Base-by-base conservation (phyloP, 1,140 invertebrate species). In the Heliconius himera region DNA sequence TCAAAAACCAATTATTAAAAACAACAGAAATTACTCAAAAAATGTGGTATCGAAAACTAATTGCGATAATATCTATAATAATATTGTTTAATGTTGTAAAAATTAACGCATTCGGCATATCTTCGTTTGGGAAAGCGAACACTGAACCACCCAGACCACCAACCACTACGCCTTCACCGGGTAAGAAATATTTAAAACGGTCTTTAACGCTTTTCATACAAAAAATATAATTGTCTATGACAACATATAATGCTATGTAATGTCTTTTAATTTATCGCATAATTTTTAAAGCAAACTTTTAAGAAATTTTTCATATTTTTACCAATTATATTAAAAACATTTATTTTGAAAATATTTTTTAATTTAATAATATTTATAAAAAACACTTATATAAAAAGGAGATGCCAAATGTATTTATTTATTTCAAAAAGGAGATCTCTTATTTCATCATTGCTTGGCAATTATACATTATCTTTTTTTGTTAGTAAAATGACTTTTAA, bases 121-220 rank as follows among this genome's bases (percentile, higher is more conserved):
- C 92, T 2, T 93, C 92, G 11, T 93, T 92, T 73, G 92, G 92
- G 46, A 90, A 91, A 80, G 89, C 91, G 51, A 89, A 90, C 74
- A 93, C 92, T 16, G 89, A 92, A 18, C 87, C 91, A n/a, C 90
- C 92, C 73, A 88, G 85, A 83, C 88, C 89, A 13, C 84, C 87
- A 13, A 89, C 16, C 13, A 90, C 91, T 0, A 91, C 92, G n/a
- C 85, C 87, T 51, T 81, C 90, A 33, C 89, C 92, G 70, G 92
- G 92, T 94, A 93, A 94, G 90, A 91, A 5, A 29, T 29, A 26
- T 76, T 41, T 46, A 22, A 66, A 66, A 66, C 60, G 60, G 60
- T 66, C 60, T 66, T 66, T 66, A 66, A 66, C 60, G 60, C 60
- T 66, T 66, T 66, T 66, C 60, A 66, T 66, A 26, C 2, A 29